These are phyloP conservation scores for Acheta domesticus DNA, from an alignment of 2,888 invertebrate species.

Conservation along the genomic window DNA sequence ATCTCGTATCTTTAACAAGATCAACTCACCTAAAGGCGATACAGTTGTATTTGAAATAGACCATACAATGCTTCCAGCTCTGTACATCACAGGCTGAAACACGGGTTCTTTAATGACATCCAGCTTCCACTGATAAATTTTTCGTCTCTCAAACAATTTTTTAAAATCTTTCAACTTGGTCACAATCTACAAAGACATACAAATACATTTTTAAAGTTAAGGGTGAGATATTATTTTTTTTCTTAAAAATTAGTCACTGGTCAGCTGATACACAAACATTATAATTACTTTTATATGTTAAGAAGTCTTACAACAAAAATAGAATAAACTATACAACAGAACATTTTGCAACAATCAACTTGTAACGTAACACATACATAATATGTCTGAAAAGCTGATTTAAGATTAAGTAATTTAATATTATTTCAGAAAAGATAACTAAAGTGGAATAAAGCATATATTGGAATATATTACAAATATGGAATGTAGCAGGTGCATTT, in stretches of 20 bases:
- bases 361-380: background rate
- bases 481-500: too few species aligned
- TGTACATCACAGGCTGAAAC: slow-evolving; percentile 28
- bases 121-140: slow-evolving; percentile 29
- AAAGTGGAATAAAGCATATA: too few species aligned
- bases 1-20: background rate
- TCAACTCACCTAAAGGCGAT: slow-evolving; percentile 32
- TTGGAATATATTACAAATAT: too few species aligned
- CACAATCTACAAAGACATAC: slow-evolving; percentile 31
- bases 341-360: slow-evolving; percentile 23
- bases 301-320: background rate
- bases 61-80: slow-evolving; percentile 33
- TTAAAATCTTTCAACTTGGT: slow-evolving; percentile 30
- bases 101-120: slow-evolving; percentile 12
- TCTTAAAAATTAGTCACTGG: too few species aligned
- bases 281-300: slow-evolving; percentile 12
- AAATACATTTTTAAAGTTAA: too few species aligned
- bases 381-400: too few species aligned
- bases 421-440: too few species aligned
- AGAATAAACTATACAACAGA: background rate
- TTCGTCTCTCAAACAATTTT: slow-evolving; percentile 23
- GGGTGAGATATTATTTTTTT: too few species aligned
- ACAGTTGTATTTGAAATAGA: slow-evolving; percentile 28
- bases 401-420: too few species aligned
- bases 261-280: too few species aligned